Conservation (phyloP, 2,113 vertebrate species). For the Aythya baeri region DNA sequence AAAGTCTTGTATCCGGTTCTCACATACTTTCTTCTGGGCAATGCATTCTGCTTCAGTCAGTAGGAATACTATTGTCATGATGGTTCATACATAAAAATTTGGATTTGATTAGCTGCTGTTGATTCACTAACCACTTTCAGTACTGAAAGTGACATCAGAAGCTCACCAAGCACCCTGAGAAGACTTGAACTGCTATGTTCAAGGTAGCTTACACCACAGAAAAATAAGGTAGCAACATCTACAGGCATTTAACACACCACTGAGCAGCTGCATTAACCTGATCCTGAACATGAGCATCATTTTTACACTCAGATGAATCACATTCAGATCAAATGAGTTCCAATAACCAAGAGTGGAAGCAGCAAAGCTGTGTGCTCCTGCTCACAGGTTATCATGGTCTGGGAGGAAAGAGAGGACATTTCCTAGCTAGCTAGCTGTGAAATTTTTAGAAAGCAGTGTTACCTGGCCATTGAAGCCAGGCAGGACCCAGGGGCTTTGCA, state of each 20-base stretch:
- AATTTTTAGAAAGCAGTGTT: background rate
- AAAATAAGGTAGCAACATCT: background rate
- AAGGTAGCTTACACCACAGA: background rate
- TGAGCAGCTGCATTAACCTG: background rate
- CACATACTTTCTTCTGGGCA: background rate
- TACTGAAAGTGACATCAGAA: conserved; percentile 30
- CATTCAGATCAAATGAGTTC: background rate
- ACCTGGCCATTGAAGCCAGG: background rate
- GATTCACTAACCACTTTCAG: conserved; percentile 40
- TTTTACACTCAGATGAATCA: background rate
- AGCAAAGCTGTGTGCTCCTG: background rate
- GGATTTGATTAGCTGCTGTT: conserved; percentile 40
- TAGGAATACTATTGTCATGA: background rate
- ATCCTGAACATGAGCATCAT: background rate
- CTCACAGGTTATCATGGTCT: background rate
- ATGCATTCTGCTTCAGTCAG: background rate
- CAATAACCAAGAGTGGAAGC: background rate
- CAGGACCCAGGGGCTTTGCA: background rate
- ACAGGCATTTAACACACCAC: background rate
- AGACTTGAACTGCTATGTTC: background rate
- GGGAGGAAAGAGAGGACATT: background rate
- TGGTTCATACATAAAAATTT: conserved; percentile 34
- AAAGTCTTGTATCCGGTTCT: conserved; percentile 17
- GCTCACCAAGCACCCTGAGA: background rate
- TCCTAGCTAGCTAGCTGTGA: background rate